Evolutionary conservation across 2,888 invertebrate genomes (phyloP), one percentile per base, ranked within the genome.

Genomic region (Microdon myrmicae): DNA sequence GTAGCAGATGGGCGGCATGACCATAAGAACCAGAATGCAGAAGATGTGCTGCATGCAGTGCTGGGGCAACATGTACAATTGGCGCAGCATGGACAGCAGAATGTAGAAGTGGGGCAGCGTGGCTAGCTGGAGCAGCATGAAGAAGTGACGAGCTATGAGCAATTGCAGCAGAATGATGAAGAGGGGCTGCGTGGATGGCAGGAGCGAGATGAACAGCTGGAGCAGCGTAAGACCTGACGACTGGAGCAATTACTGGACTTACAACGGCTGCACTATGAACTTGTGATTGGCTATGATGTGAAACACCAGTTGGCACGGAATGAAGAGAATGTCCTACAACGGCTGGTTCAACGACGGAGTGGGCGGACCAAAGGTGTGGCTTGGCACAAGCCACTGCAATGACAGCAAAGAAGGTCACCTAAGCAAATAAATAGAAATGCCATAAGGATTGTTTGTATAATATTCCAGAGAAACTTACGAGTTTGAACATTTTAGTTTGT

Each of bases 241-340:
- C 67, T 16, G 59, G 67, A 3, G 64, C 54, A 12, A 67, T 14
- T 10, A 59, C 37, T 43, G 56, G 73, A 6, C 58, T 58, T 5
- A 79, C 64, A 8, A 79, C 67, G 19, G 45, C 32, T 1, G 79
- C 79, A 0, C 78, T 73, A 34, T 75, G 80, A 7, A 81, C 71
- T 48, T 82, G 81, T 4, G 80, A 67, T 4, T 81, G 79, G 25
- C 81, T 79, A 67, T 83, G 82, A 47, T 82, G 82, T 7, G 83
- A 83, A 0, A 82, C 78, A 1, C 82, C 68, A 12, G 58, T 53
- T 39, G 9, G 78, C 74, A 81, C 78, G 23, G 67, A 56, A 47
- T 68, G 43, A 19, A 69, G 56, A 2, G 37, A 28, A 4, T 44
- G 44, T n/a, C 44, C 28, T 2, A 43, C 2, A 6, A 20, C 1